Conservation (phyloP, 2,113 vertebrate species). For the Morone saxatilis region DNA sequence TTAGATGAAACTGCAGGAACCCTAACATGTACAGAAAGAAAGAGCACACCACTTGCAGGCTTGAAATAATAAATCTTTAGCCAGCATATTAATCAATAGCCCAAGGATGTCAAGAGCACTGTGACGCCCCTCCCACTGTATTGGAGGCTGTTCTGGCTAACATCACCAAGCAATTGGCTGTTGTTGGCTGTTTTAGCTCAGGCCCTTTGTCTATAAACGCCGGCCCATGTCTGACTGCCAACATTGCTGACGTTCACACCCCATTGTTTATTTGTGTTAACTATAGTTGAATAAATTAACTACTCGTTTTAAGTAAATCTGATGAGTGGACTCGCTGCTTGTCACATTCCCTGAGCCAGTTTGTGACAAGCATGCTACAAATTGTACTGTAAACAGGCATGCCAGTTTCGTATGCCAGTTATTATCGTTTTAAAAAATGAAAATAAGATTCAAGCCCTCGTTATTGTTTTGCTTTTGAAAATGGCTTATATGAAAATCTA, state of each 20-base stretch:
- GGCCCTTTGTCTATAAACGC: too few relatives aligned
- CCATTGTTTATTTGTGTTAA: too few relatives aligned
- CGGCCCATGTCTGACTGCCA: too few relatives aligned
- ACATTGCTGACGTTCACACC: too few relatives aligned
- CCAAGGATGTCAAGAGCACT: constrained; percentile 2
- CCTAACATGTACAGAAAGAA: neutral
- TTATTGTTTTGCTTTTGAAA: constrained; percentile 7
- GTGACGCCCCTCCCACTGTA: too few relatives aligned
- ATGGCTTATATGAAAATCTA: neutral
- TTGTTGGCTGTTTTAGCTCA: too few relatives aligned
- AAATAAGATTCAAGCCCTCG: neutral
- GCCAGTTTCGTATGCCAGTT: constrained; percentile 10
- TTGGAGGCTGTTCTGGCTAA: too few relatives aligned
- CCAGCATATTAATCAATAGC: constrained; percentile 7
- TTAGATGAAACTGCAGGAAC: neutral
- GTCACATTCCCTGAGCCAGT: too few relatives aligned
- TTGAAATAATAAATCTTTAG: constrained; percentile 4
- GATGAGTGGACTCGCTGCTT: too few relatives aligned
- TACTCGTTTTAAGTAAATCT: too few relatives aligned
- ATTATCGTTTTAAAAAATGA: neutral
- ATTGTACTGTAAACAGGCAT: neutral
- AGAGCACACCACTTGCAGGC: neutral
- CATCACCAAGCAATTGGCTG: too few relatives aligned
- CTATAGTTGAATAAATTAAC: too few relatives aligned
- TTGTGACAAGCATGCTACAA: neutral